Evolutionary conservation across 1,140 invertebrate species (phyloP), one percentile per base, ranked within the genome.

Genomic region (Drosophila lowei): DNA sequence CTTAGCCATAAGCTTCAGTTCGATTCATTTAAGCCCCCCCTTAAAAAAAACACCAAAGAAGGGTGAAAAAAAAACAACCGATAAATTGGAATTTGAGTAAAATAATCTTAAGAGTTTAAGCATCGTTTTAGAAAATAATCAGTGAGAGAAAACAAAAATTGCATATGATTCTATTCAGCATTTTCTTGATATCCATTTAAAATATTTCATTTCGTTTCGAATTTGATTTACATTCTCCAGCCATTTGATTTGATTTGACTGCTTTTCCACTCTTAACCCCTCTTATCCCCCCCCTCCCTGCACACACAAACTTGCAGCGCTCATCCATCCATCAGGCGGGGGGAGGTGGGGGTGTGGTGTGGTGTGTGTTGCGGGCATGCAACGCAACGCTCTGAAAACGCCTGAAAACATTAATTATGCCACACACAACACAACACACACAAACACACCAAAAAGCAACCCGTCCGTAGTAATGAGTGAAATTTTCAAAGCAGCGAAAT

Each of bases 131-230:
- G 56, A 68, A 72, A 66, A 72, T 57, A 67, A 73, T 79, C 55
- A 61, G 55, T 72, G 53, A 74, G 53, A 74, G 57, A 58, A 66
- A 66, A 77, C 80, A 85, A 85, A 85, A 85, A 85, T 85, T 85
- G 81, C 81, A 85, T 86, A 85, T 81, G 76, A 72, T 83, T 84
- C 71, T 86, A 86, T 74, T 85, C 81, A 85, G 81, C 81, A 85
- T 85, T 77, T 77, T 77, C 57, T 86, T 80, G 81, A 80, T 83
- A 67, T 68, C 71, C 76, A 61, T 79, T 61, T 60, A 41, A 50
- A 43, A 60, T 71, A 46, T 30, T 52, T 72, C 65, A 43, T 68
- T 73, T 78, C 41, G 50, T 46, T 57, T 61, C 63, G 28, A 30
- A 41, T 56, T 53, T 62, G 11, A 11, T 46, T 48, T 70, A 41